Conservation (phyloP, 2,888 invertebrate genomes). For the Ectropis crepuscularia region DNA sequence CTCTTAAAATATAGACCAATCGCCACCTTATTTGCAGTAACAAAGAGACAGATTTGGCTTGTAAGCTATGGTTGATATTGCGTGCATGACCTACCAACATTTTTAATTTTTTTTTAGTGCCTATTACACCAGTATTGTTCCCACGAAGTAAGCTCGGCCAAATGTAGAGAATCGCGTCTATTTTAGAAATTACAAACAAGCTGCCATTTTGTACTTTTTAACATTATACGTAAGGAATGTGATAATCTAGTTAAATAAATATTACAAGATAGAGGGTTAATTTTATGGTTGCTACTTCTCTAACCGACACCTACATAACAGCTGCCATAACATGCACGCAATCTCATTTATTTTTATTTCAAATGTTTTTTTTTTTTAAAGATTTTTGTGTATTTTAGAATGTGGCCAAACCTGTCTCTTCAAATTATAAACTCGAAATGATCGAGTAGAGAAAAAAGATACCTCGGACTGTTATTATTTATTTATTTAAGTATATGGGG, state of each 20-base stretch:
- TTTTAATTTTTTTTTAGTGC: constrained; percentile 42
- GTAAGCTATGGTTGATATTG: constrained; percentile 48
- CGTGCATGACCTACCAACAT: constrained; percentile 61
- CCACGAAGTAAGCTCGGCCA: constrained; percentile 81
- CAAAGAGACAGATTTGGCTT: constrained; percentile 55
- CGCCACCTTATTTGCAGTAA: not conserved
- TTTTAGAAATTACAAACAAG: constrained; percentile 61
- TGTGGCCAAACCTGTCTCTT: constrained; percentile 47
- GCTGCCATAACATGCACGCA: constrained; percentile 72
- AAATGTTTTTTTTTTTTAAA: not conserved
- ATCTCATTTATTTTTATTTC: constrained; percentile 30
- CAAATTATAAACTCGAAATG: constrained; percentile 21
- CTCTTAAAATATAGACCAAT: not conserved
- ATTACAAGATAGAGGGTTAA: constrained; percentile 46
- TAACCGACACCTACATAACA: constrained; percentile 66
- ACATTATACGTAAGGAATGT: constrained; percentile 54
- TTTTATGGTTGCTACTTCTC: constrained; percentile 56
- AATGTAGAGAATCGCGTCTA: constrained; percentile 56
- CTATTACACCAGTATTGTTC: constrained; percentile 77
- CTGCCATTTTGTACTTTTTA: constrained; percentile 73
- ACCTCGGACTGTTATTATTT: constrained; percentile 40
- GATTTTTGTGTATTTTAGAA: not conserved
- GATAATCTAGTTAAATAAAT: constrained; percentile 54
- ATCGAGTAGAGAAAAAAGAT: constrained; percentile 27
- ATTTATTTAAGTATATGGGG: constrained; percentile 24